Percentiles rank a stretch among this genome's conserved stretches.
Evolutionary conservation across 2,797 vertebrate species (phyloP).

Genomic region (Moxostoma hubbsi): DNA sequence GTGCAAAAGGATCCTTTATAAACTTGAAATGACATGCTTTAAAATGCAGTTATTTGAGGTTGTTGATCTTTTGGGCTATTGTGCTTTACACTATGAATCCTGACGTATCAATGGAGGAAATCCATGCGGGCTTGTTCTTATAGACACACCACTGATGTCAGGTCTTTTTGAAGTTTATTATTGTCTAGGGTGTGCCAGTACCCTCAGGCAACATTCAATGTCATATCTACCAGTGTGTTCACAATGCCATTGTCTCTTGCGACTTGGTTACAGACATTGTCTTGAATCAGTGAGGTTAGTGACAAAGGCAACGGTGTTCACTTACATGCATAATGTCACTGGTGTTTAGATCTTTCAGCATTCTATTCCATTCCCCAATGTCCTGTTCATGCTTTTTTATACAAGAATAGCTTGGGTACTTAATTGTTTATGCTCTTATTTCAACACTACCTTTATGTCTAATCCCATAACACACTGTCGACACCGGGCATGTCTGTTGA

Average conservation of each 20-base stretch:
- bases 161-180: conserved; percentile 24
- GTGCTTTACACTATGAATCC: conserved; percentile 9
- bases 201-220: conserved; percentile 25
- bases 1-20: conserved; percentile 4
- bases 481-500: no score
- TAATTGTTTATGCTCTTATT: not conserved
- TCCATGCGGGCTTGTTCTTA: conserved; percentile 15
- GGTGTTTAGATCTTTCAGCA: conserved; percentile 14
- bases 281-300: not conserved
- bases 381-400: conserved; percentile 22
- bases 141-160: conserved; percentile 4
- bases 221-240: conserved; percentile 3
- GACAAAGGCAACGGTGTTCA: not conserved
- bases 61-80: conserved; percentile 16
- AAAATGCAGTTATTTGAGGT: conserved; percentile 8
- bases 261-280: conserved; percentile 3
- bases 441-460: not conserved
- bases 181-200: conserved; percentile 14
- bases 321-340: conserved; percentile 15
- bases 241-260: conserved; percentile 6
- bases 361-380: conserved; percentile 21
- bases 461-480: not conserved
- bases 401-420: not conserved
- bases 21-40: not conserved
- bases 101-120: conserved; percentile 8